phyloP scores from a whole-genome alignment of 2,888 invertebrate species.

The Gibbula magus region DNA sequence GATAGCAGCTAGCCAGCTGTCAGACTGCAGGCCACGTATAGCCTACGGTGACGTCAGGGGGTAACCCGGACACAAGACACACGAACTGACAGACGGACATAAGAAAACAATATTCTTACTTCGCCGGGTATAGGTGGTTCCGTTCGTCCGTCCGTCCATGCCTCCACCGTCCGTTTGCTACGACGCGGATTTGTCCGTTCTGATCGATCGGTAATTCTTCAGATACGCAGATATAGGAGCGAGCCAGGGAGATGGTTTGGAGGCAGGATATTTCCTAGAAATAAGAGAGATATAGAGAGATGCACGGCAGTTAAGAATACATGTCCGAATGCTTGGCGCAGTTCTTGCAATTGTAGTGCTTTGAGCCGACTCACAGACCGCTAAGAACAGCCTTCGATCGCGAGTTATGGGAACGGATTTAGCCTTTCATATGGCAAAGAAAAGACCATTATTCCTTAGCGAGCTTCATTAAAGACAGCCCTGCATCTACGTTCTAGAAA shows the following conservation, averaged over 20 bases:
- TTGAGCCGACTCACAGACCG: not conserved
- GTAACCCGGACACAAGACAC: not conserved
- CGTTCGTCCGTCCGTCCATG: not conserved
- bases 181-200: too few species aligned
- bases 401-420: slow-evolving; percentile 43
- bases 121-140: not conserved
- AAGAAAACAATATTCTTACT: not conserved
- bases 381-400: slow-evolving; percentile 30
- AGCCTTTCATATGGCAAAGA: slow-evolving; percentile 41
- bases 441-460: slow-evolving; percentile 36
- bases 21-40: not conserved
- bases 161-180: not conserved
- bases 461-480: slow-evolving; percentile 34
- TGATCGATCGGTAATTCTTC: too few species aligned
- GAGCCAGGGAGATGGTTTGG: not conserved
- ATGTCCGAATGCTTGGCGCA: not conserved
- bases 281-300: too few species aligned
- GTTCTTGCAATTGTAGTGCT: slow-evolving; percentile 1
- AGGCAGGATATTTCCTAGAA: not conserved
- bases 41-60: not conserved
- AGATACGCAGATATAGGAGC: not conserved
- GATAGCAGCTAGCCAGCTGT: too few species aligned
- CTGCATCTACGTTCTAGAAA: slow-evolving; percentile 31
- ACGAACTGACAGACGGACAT: not conserved
- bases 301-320: not conserved